phyloP scores from a whole-genome alignment of 2,113 vertebrate genomes.

The Rynchops niger region DNA sequence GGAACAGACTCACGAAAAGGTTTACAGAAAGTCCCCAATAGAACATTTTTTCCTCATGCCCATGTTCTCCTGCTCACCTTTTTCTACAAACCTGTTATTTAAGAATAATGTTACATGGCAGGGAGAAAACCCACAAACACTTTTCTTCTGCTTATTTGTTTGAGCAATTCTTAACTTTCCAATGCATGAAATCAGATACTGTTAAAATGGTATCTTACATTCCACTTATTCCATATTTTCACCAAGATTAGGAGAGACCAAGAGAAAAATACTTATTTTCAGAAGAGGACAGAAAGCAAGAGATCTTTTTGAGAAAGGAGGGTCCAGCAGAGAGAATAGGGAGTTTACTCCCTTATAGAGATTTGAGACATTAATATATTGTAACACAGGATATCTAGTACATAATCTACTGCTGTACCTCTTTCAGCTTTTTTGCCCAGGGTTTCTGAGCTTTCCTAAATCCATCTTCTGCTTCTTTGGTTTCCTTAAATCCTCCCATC shows the following conservation, averaged over 20 bases:
- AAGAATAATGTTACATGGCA: neutral
- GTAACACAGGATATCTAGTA: constrained; percentile 47
- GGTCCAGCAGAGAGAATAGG: constrained; percentile 59
- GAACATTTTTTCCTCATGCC: neutral
- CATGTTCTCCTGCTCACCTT: neutral
- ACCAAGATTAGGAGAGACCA: constrained; percentile 1
- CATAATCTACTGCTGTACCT: constrained; percentile 80
- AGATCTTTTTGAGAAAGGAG: constrained; percentile 54
- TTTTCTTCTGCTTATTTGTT: neutral
- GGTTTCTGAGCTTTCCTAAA: constrained; percentile 99
- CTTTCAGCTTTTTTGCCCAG: constrained; percentile 98
- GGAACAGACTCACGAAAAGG: neutral
- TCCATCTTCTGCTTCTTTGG: constrained; percentile 94
- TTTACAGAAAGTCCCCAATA: neutral
- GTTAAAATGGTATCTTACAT: neutral
- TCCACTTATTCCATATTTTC: neutral
- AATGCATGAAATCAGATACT: neutral
- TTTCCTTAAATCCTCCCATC: constrained; percentile 98
- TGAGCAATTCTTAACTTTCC: neutral
- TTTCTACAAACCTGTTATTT: neutral
- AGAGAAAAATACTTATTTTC: constrained; percentile 32
- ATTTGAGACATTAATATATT: constrained; percentile 30
- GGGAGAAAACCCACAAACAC: neutral
- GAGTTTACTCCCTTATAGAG: constrained; percentile 38
- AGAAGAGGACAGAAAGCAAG: constrained; percentile 59